A percentile compares a stretch with the other conserved stretches of the same genome.
Evolutionary conservation across 1,140 invertebrate species (phyloP).

Genomic region (Orius insidiosus): DNA sequence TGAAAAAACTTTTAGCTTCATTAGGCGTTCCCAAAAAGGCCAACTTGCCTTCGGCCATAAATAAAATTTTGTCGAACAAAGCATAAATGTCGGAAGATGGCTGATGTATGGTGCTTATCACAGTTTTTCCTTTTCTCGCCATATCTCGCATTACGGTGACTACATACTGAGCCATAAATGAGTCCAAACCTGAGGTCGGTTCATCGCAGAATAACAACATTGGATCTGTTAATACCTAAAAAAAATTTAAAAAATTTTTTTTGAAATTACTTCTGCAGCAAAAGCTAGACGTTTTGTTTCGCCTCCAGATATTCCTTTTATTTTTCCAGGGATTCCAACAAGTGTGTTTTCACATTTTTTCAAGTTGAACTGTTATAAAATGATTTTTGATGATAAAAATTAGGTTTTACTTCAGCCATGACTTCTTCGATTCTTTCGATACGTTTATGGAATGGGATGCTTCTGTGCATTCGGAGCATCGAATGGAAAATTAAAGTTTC

Average conservation of each 20-base stretch:
- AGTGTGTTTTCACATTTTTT: constrained; percentile 4
- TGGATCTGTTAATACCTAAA: constrained; percentile 51
- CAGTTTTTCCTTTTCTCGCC: constrained; percentile 70
- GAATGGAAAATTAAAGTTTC: constrained; percentile 48
- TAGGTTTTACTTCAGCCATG: constrained; percentile 51
- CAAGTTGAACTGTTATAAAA: constrained; percentile 3
- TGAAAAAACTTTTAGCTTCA: constrained; percentile 67
- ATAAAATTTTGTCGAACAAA: constrained; percentile 76
- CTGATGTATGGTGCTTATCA: constrained; percentile 90
- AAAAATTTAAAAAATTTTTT: neutral
- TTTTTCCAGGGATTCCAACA: constrained; percentile 5
- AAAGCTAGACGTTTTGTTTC: constrained; percentile 9
- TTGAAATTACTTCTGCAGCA: constrained; percentile 1
- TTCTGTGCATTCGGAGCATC: constrained; percentile 75
- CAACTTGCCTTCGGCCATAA: constrained; percentile 82
- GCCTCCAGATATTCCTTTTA: constrained; percentile 8
- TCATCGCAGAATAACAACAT: constrained; percentile 94
- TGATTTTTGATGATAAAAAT: too few relatives aligned
- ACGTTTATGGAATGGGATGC: constrained; percentile 55
- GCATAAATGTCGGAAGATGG: constrained; percentile 86
- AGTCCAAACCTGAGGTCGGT: constrained; percentile 78
- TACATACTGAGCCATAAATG: constrained; percentile 76
- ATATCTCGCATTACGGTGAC: constrained; percentile 64
- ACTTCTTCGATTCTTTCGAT: constrained; percentile 77
- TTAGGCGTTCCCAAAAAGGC: constrained; percentile 72